Evolutionary conservation across 2,113 vertebrate species (phyloP), one percentile per base, ranked within the genome.

Genomic region (Hippopotamus amphibius): DNA sequence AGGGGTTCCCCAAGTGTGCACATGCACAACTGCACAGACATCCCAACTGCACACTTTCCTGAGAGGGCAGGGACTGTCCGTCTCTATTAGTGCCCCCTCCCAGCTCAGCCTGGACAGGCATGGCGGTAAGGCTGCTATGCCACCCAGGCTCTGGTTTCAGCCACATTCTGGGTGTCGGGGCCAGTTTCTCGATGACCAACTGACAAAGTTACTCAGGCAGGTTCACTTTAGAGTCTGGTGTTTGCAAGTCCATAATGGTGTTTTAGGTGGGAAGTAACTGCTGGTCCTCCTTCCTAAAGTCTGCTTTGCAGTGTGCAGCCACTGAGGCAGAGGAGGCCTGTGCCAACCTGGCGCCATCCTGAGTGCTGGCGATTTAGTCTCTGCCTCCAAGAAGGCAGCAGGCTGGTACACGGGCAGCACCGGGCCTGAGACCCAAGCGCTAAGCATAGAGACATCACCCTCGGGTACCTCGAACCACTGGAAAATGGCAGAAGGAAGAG

Each of bases 261-360:
- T 96, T 92, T 77, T 66, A 84, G 59, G 82, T 77, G 63, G 85
- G 41, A 69, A 65, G 55, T 72, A 81, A 74, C 68, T 63, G 69
- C 66, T 22, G 14, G 48, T 77, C 83, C 15, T 82, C 46, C n/a
- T 66, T 79, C 79, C 33, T 43, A 48, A 88, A 90, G 33, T n/a
- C 0, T 0, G 55, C 74, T 43, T 24, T 37, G 22, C 66, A 59
- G 61, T 6, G 33, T 26, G 72, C 53, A 72, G 80, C 66, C 79
- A 13, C 74, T 0, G 55, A 37, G 13, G 41, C 33, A 3, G 28
- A 55, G 57, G 59, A 46, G 71, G 50, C 69, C 76, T 16, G 0
- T 43, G 84, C 55, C 17, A 2, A 10, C 19, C 6, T 16, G 46
- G 33, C 30, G 17, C 5, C 30, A 9, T 28, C 5, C 46, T 2